phyloP scores from a whole-genome alignment of 2,797 vertebrate species.

The Sebastes minor region DNA sequence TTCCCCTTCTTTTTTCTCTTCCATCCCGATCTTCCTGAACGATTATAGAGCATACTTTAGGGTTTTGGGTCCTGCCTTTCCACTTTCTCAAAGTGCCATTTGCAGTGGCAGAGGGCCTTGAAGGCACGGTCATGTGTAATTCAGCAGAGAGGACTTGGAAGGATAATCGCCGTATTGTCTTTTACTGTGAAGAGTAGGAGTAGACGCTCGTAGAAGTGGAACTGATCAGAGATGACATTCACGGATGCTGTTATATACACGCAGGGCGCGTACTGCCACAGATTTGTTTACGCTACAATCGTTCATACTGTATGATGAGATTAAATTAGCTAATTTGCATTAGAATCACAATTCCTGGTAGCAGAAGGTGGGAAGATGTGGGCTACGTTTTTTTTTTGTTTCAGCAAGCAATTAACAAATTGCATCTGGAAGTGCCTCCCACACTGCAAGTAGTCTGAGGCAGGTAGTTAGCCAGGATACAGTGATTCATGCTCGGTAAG shows the following conservation, averaged over 20 bases:
- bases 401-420: conserved; percentile 57
- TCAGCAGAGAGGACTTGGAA: conserved; percentile 16
- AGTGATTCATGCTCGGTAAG: conserved; percentile 56
- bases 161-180: conserved; percentile 13
- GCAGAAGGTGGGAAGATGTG: conserved; percentile 32
- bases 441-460: conserved; percentile 56
- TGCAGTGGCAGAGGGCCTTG: neutral
- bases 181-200: conserved; percentile 9
- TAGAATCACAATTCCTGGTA: conserved; percentile 40
- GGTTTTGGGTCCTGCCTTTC: conserved; percentile 17
- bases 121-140: conserved; percentile 18
- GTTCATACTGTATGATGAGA: conserved; percentile 7
- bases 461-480: conserved; percentile 54
- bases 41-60: neutral
- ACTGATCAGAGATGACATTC: conserved; percentile 27
- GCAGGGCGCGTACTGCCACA: neutral
- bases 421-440: conserved; percentile 54
- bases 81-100: conserved; percentile 48
- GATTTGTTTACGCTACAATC: conserved; percentile 20
- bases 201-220: neutral
- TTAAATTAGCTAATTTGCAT: conserved; percentile 47
- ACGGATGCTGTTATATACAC: neutral
- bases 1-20: neutral
- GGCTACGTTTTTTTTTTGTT: conserved; percentile 15
- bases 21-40: neutral